These are phyloP conservation scores for Lonchura striata DNA, from an alignment of 2,113 vertebrate species.

Conservation along the genomic window DNA sequence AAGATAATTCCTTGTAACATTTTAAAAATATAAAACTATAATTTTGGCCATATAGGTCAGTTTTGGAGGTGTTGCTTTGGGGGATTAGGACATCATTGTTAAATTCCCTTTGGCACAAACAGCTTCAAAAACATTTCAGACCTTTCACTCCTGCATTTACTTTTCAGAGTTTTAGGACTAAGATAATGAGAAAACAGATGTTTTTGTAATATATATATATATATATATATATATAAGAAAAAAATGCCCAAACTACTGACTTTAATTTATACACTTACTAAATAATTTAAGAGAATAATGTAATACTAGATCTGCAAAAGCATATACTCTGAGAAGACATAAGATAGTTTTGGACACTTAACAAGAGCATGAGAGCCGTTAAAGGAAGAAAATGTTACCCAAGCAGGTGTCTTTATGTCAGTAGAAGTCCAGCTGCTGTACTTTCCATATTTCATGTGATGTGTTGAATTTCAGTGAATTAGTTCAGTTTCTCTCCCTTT, in stretches of 20 bases:
- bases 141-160: neutral
- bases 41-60: neutral
- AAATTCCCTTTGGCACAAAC: neutral
- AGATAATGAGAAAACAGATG: conserved; percentile 4
- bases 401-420: neutral
- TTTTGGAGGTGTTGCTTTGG: neutral
- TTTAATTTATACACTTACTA: conserved; percentile 37
- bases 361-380: neutral
- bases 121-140: neutral
- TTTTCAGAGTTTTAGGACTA: neutral
- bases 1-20: neutral
- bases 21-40: neutral
- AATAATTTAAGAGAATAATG: conserved; percentile 50
- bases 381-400: neutral
- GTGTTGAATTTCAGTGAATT: neutral
- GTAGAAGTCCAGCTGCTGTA: neutral
- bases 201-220: neutral
- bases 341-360: neutral
- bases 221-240: conserved; percentile 17
- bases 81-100: neutral
- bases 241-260: neutral
- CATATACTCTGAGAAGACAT: neutral
- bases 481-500: neutral
- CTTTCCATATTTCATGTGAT: neutral
- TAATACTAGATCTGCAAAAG: neutral